Percentiles rank a stretch among this genome's conserved stretches.
phyloP scores from a whole-genome alignment of 2,888 invertebrate species.

The Caenorhabditis macrosperma region DNA sequence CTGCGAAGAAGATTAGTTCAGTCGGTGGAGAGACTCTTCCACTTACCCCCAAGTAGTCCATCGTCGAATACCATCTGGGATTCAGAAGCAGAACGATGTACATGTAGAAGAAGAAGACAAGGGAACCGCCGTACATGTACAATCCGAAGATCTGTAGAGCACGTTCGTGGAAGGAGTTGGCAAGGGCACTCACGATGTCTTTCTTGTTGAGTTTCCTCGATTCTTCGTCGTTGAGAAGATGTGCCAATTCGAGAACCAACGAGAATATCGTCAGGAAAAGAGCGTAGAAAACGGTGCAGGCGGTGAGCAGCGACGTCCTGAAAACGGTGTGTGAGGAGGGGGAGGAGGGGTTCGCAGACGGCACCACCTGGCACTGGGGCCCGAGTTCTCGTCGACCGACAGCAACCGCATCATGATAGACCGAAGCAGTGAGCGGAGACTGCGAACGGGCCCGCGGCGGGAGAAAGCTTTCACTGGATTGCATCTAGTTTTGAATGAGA shows the following conservation, averaged over 20 bases:
- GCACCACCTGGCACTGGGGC: slow-evolving; percentile 21
- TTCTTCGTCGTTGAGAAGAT: slow-evolving; percentile 72
- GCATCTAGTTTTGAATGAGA: slow-evolving; percentile 45
- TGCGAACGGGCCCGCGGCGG: background rate
- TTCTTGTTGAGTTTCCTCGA: slow-evolving; percentile 69
- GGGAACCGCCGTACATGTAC: slow-evolving; percentile 76
- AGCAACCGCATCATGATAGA: slow-evolving; percentile 39
- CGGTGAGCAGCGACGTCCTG: slow-evolving; percentile 73
- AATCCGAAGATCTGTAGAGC: slow-evolving; percentile 76
- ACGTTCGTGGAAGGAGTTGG: no score
- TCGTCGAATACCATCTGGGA: slow-evolving; percentile 72
- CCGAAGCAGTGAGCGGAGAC: slow-evolving; percentile 31
- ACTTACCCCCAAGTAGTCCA: slow-evolving; percentile 48
- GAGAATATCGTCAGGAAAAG: slow-evolving; percentile 75
- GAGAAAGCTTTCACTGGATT: slow-evolving; percentile 47
- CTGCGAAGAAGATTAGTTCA: slow-evolving; percentile 3
- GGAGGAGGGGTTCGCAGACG: background rate
- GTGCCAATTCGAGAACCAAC: slow-evolving; percentile 76
- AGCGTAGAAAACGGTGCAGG: slow-evolving; percentile 73
- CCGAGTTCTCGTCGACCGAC: slow-evolving; percentile 35
- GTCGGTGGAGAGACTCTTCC: background rate
- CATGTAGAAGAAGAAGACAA: slow-evolving; percentile 76
- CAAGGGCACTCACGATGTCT: slow-evolving; percentile 68
- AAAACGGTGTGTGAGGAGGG: slow-evolving; percentile 11
- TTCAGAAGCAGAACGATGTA: slow-evolving; percentile 75